These are phyloP conservation scores for Anoplius nigerrimus DNA, from an alignment of 2,888 invertebrate species.

Conservation along the genomic window DNA sequence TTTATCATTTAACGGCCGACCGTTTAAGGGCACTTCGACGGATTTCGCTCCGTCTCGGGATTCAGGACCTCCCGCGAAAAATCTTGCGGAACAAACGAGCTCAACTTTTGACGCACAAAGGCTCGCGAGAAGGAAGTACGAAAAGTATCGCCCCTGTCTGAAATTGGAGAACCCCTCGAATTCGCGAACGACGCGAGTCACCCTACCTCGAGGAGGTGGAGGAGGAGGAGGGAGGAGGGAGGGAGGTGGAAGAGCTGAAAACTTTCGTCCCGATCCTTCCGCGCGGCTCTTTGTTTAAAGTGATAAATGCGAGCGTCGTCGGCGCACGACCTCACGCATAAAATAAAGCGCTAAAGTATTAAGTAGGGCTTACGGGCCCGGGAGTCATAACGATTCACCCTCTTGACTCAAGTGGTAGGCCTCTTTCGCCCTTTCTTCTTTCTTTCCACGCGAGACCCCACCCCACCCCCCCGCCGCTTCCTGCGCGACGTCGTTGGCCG, in stretches of 20 bases:
- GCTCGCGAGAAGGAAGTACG: too few relatives aligned
- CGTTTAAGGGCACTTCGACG: too few relatives aligned
- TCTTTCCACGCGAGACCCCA: constrained; percentile 9
- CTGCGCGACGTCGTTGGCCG: constrained; percentile 35
- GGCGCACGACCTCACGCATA: constrained; percentile 52
- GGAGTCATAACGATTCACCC: constrained; percentile 68
- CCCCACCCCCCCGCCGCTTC: constrained; percentile 20
- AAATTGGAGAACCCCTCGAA: constrained; percentile 7
- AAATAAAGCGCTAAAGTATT: constrained; percentile 65
- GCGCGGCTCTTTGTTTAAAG: constrained; percentile 52
- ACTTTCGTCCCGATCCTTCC: background rate
- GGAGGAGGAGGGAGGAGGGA: too few relatives aligned
- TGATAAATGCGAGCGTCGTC: constrained; percentile 58
- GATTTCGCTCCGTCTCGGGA: too few relatives aligned
- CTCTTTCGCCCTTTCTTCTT: constrained; percentile 37
- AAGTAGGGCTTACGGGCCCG: constrained; percentile 62
- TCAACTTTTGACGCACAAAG: too few relatives aligned
- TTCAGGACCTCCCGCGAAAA: too few relatives aligned
- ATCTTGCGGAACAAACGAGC: too few relatives aligned
- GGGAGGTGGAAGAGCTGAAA: too few relatives aligned
- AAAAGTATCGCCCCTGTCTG: too few relatives aligned
- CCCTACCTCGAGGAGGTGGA: constrained; percentile 30
- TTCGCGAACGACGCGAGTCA: constrained; percentile 26
- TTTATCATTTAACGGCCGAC: too few relatives aligned
- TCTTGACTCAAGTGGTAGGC: constrained; percentile 61